A percentile compares a stretch with the other conserved stretches of the same genome.
phyloP scores from a whole-genome alignment of 2,888 invertebrate genomes.

The Drosophila yooni region DNA sequence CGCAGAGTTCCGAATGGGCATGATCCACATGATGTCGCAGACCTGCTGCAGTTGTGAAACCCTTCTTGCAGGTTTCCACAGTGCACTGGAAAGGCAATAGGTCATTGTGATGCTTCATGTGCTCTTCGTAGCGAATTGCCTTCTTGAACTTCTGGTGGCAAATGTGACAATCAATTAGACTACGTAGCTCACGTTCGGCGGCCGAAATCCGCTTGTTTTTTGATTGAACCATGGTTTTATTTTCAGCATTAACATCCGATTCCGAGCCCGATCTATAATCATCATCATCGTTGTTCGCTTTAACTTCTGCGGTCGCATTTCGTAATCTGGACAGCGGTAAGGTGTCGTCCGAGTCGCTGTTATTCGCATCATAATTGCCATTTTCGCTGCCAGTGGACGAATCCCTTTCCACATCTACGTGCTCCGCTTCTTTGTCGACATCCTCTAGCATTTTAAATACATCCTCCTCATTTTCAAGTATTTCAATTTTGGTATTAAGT shows the following conservation, averaged over 20 bases:
- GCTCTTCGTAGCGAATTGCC: constrained; percentile 74
- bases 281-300: constrained; percentile 11
- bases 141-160: constrained; percentile 81
- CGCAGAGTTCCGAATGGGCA: constrained; percentile 78
- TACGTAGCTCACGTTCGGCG: constrained; percentile 57
- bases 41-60: constrained; percentile 78
- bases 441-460: constrained; percentile 81
- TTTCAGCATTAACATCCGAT: constrained; percentile 21
- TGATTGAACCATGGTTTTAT: constrained; percentile 40
- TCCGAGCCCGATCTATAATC: constrained; percentile 34
- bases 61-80: constrained; percentile 75
- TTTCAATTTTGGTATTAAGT: constrained; percentile 77
- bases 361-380: constrained; percentile 55
- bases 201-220: constrained; percentile 62
- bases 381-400: constrained; percentile 46
- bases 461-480: constrained; percentile 80
- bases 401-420: constrained; percentile 36
- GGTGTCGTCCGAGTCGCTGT: constrained; percentile 70
- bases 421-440: constrained; percentile 74
- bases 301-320: constrained; percentile 1
- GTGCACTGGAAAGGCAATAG: constrained; percentile 79
- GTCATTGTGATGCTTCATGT: constrained; percentile 83
- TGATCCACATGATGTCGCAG: constrained; percentile 78
- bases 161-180: constrained; percentile 78
- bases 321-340: constrained; percentile 67